Conservation (phyloP, 2,797 vertebrate genomes). For the Spheniscus humboldti region DNA sequence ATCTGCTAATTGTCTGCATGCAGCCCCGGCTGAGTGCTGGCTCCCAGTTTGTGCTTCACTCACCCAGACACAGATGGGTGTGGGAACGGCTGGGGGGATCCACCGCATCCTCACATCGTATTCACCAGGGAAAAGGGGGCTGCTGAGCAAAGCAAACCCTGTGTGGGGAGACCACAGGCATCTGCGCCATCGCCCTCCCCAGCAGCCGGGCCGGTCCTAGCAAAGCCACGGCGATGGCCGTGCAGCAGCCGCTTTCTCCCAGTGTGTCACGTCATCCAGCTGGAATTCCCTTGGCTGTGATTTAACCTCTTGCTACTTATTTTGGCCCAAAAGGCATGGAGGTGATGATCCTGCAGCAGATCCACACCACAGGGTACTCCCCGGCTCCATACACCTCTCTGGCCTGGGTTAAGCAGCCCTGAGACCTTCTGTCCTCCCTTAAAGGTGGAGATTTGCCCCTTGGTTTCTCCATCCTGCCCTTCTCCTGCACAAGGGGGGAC, state of each 20-base stretch:
- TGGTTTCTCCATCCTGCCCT: not conserved
- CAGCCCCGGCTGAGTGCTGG: not conserved
- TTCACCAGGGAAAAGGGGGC: not conserved
- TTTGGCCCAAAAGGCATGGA: not conserved
- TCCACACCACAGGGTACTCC: not conserved
- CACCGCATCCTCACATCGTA: accelerated
- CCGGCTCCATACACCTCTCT: accelerated
- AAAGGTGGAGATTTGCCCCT: not conserved
- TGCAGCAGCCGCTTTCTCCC: not conserved
- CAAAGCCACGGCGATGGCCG: accelerated
- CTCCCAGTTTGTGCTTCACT: not conserved
- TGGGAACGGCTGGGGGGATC: not conserved
- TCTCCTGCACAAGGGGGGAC: not conserved
- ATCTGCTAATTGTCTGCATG: not conserved
- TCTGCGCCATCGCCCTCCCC: not conserved
- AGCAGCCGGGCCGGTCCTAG: not conserved
- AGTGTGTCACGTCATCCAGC: not conserved
- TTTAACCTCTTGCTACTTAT: not conserved
- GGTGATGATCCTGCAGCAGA: not conserved
- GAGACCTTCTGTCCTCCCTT: not conserved
- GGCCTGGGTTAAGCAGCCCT: not conserved
- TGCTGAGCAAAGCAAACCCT: not conserved
- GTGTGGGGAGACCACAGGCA: accelerated
- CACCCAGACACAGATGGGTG: not conserved
- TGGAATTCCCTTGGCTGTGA: not conserved